Percentiles rank a stretch among this genome's conserved stretches.
Conservation (phyloP, 2,888 invertebrate species). For the Tridacna gigas region DNA sequence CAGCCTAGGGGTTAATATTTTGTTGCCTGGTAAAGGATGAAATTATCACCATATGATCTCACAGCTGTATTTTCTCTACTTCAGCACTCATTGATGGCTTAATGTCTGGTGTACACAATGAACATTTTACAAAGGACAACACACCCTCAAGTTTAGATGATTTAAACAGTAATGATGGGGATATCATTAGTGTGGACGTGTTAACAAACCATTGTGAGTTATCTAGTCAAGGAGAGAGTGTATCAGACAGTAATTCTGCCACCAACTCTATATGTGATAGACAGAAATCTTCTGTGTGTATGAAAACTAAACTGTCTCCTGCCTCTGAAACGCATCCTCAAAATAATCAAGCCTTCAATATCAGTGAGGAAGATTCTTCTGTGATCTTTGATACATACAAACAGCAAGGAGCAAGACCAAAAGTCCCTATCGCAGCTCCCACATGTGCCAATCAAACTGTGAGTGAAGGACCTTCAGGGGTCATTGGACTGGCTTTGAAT, state of each 20-base stretch:
- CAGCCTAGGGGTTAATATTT: too few species aligned
- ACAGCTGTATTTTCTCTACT: background rate
- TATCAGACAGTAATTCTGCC: conserved; percentile 42
- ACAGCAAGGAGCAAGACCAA: conserved; percentile 71
- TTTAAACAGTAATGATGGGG: conserved; percentile 46
- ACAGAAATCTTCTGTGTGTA: conserved; percentile 52
- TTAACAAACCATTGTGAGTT: conserved; percentile 61
- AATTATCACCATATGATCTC: too few species aligned
- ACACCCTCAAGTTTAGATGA: conserved; percentile 48
- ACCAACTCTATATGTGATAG: conserved; percentile 47
- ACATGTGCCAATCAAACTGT: conserved; percentile 52
- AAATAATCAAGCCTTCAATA: conserved; percentile 72
- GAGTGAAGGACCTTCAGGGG: conserved; percentile 42
- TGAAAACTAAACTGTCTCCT: conserved; percentile 71
- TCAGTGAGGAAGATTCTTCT: conserved; percentile 45
- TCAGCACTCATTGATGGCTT: conserved; percentile 60
- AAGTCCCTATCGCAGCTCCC: conserved; percentile 57
- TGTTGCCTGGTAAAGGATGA: too few species aligned
- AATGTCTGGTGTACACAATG: conserved; percentile 61
- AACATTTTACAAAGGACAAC: conserved; percentile 49
- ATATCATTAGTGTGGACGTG: conserved; percentile 62
- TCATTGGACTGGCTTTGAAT: conserved; percentile 51
- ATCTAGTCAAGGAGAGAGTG: conserved; percentile 41
- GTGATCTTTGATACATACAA: conserved; percentile 67
- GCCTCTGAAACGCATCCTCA: conserved; percentile 74